These are phyloP conservation scores for Tyto alba DNA, from an alignment of 2,113 vertebrate genomes.

Conservation along the genomic window DNA sequence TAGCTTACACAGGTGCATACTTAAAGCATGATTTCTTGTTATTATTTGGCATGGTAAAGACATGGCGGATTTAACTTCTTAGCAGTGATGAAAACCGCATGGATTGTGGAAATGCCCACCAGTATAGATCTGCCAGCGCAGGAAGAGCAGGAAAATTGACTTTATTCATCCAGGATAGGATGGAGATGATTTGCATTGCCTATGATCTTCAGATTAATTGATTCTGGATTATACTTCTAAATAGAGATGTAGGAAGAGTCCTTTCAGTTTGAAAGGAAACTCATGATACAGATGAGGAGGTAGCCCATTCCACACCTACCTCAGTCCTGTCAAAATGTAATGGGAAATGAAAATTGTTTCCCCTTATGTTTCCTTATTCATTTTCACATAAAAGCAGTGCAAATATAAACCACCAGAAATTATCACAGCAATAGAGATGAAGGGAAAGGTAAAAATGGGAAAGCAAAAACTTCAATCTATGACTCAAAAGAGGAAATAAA, in stretches of 20 bases:
- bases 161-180: neutral
- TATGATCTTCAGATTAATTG: neutral
- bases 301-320: neutral
- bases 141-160: neutral
- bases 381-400: neutral
- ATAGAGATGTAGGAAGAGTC: neutral
- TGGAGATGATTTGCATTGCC: neutral
- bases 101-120: neutral
- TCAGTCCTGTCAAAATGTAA: neutral
- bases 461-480: neutral
- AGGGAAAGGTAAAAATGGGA: neutral
- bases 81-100: neutral
- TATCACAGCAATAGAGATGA: neutral
- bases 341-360: neutral
- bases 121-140: neutral
- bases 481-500: rapidly evolving
- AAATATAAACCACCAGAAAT: neutral
- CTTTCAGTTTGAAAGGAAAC: neutral
- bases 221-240: neutral
- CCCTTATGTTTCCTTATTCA: neutral
- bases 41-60: conserved; percentile 37
- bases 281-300: neutral
- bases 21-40: conserved; percentile 31
- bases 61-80: neutral
- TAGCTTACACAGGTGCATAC: conserved; percentile 37